phyloP scores from a whole-genome alignment of 2,797 vertebrate species.

The Octomys mimax region DNA sequence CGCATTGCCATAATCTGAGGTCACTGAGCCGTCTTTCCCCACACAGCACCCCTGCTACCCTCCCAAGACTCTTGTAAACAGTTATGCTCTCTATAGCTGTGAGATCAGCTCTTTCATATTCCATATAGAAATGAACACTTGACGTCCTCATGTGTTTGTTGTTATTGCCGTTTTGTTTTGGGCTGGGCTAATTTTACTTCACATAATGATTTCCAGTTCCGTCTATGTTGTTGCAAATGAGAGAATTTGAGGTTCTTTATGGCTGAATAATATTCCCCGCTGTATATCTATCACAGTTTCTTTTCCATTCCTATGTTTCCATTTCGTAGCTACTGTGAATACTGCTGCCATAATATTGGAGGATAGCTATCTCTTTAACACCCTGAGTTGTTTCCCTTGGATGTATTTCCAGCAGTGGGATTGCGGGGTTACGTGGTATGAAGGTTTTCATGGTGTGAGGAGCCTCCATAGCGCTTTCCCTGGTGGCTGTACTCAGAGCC shows the following conservation, averaged over 20 bases:
- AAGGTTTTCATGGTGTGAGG: not conserved
- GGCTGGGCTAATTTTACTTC: not conserved
- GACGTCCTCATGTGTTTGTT: not conserved
- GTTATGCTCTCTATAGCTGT: not conserved
- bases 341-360: not conserved
- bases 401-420: not conserved
- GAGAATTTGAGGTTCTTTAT: not conserved
- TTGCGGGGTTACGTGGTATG: not conserved
- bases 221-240: not conserved
- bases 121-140: not conserved
- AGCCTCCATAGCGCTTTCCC: not conserved
- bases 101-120: not conserved
- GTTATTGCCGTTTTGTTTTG: not conserved
- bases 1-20: not conserved
- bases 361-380: not conserved
- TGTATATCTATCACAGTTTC: not conserved
- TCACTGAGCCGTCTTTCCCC: too few species aligned
- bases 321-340: not conserved
- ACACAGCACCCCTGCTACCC: rapidly evolving
- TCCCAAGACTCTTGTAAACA: not conserved
- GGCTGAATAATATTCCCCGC: not conserved
- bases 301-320: not conserved
- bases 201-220: not conserved
- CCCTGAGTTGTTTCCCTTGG: not conserved
- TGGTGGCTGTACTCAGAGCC: not conserved